Evolutionary conservation across 2,888 invertebrate genomes (phyloP).

Genomic region (Epinotia bilunana): DNA sequence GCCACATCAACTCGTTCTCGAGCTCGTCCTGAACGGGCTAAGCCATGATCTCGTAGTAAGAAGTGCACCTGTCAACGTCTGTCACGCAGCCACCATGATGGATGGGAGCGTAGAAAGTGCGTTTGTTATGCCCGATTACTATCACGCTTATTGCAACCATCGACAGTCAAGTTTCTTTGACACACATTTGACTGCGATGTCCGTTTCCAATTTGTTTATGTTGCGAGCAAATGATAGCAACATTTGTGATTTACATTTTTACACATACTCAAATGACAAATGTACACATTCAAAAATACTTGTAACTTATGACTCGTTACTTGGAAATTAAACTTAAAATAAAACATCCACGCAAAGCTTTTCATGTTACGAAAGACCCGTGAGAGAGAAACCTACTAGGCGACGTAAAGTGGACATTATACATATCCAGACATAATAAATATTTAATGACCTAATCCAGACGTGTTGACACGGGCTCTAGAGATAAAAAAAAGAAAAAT

Average conservation of each 20-base stretch:
- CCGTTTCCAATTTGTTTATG: conserved; percentile 46
- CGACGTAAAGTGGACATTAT: conserved; percentile 36
- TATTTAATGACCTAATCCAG: conserved; percentile 45
- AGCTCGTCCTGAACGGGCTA: conserved; percentile 46
- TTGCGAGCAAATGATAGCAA: conserved; percentile 40
- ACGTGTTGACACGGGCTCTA: conserved; percentile 36
- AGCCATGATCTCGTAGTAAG: conserved; percentile 55
- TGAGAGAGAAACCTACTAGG: conserved; percentile 33
- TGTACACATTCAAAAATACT: conserved; percentile 2
- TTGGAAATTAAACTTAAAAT: conserved; percentile 12
- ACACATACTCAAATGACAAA: conserved; percentile 25
- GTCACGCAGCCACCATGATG: conserved; percentile 65
- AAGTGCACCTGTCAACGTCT: conserved; percentile 64
- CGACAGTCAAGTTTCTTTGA: conserved; percentile 48
- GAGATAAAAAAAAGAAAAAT: conserved; percentile 40
- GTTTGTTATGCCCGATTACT: conserved; percentile 48
- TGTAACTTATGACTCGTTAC: conserved; percentile 1
- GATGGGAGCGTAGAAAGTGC: conserved; percentile 49
- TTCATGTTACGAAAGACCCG: conserved; percentile 34
- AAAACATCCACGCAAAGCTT: conserved; percentile 15
- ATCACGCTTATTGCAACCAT: conserved; percentile 47
- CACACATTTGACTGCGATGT: conserved; percentile 47
- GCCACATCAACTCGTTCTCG: conserved; percentile 32
- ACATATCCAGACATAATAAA: conserved; percentile 42
- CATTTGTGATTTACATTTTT: conserved; percentile 36